phyloP scores from a whole-genome alignment of 2,888 invertebrate species.

The Protonemura montana region DNA sequence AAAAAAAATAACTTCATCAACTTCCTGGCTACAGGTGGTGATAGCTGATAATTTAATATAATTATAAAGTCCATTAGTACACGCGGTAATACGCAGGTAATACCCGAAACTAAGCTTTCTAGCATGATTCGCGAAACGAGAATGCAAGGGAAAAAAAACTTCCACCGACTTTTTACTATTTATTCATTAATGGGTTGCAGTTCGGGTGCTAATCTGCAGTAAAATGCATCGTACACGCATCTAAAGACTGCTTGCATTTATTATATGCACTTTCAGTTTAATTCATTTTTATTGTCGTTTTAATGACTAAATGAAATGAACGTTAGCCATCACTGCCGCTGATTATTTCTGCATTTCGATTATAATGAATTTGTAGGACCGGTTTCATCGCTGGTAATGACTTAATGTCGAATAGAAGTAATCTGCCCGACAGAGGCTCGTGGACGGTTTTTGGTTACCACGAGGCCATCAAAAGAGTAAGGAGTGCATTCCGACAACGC shows the following conservation, averaged over 20 bases:
- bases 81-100: neutral
- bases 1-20: neutral
- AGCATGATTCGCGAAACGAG: too few species aligned
- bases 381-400: neutral
- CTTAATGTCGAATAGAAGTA: neutral
- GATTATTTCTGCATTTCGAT: neutral
- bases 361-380: neutral
- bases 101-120: neutral
- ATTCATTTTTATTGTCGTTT: neutral
- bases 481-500: neutral
- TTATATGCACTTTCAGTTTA: neutral
- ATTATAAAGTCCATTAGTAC: neutral
- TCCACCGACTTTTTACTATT: neutral
- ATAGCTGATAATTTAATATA: neutral
- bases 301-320: neutral
- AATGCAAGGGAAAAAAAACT: neutral
- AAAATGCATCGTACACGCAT: neutral
- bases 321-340: neutral
- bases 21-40: neutral
- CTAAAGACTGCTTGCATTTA: neutral
- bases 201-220: conserved; percentile 7
- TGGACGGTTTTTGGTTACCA: neutral
- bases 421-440: neutral
- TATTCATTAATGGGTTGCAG: neutral
- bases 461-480: neutral